Evolutionary conservation across 2,113 vertebrate genomes (phyloP), one percentile per base, ranked within the genome.

Genomic region (Platycercus adscitus): DNA sequence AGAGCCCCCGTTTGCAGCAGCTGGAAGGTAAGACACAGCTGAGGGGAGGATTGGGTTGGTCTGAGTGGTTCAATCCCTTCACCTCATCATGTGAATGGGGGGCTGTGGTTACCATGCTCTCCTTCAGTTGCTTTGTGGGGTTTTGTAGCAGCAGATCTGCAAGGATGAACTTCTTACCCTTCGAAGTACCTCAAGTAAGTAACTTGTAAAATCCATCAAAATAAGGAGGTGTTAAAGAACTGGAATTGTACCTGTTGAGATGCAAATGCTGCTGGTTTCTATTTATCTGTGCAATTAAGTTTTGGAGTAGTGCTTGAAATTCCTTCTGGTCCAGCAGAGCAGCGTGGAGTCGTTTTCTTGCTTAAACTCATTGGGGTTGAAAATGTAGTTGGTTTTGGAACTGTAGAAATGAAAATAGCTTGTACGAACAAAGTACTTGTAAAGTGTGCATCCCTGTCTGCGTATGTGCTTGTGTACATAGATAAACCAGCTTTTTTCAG

Each of bases 81-180:
- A 31, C 13, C 31, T 15, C 4, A 6, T 49, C 20, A 16, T 4
- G 3, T 58, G 29, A 43, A 0, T 10, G 9, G 9, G 37, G 16
- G 10, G 13, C 3, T 35, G 24, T 53, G 44, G n/a, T 33, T 35
- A 4, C 44, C 23, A 6, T 5, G 0, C 31, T 29, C n/a, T 31
- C 10, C 0, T 13, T 11, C 49, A 37, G 19, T 44, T 39, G 9
- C 41, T 66, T 9, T 10, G 7, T 0, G 41, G 28, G 28, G 9
- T 15, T 50, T 39, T 8, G 5, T 9, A 33, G 6, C 8, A n/a
- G 75, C 17, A 12, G 20, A 25, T 69, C 8, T 37, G 15, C 18
- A 7, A 56, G n/a, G 4, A 1, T 0, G 23, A 55, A 4, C 31
- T 56, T 39, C 47, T 1, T 10, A 2, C 0, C 0, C 37, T 35